Percentiles rank a stretch among this genome's conserved stretches.
Evolutionary conservation across 1,140 invertebrate genomes (phyloP).

Genomic region (Platyscapa corneri): DNA sequence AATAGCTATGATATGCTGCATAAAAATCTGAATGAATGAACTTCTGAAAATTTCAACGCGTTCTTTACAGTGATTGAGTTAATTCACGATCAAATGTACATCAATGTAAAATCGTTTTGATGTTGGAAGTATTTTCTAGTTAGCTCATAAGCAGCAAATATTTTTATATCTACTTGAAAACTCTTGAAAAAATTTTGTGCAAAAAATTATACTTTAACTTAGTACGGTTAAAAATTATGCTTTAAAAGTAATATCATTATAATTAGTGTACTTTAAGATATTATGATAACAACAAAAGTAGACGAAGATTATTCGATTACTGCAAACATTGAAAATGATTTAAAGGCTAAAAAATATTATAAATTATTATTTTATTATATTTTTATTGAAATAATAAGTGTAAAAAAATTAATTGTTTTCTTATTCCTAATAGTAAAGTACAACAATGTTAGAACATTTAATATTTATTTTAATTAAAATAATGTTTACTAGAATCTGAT

Average conservation of each 20-base stretch:
- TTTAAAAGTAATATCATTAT: too few species aligned
- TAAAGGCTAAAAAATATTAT: background rate
- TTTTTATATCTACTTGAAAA: background rate
- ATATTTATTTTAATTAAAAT: too few species aligned
- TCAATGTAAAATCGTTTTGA: slow-evolving; percentile 41
- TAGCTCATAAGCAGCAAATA: background rate
- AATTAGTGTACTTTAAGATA: background rate
- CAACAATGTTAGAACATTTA: background rate
- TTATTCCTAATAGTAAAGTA: too few species aligned
- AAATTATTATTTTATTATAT: background rate
- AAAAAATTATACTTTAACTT: background rate
- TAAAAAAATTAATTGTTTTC: too few species aligned
- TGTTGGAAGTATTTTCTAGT: background rate
- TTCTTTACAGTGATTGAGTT: slow-evolving; percentile 8
- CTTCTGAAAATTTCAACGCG: background rate
- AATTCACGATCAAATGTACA: background rate
- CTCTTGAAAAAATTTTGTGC: background rate
- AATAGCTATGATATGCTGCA: background rate
- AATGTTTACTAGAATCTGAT: too few species aligned
- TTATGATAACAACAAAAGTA: too few species aligned
- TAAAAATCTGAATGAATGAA: slow-evolving; percentile 5
- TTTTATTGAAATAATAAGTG: background rate
- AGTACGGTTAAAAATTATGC: too few species aligned
- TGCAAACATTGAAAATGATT: background rate
- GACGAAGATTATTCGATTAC: background rate